phyloP scores from a whole-genome alignment of 2,797 vertebrate genomes.

The Danio kyathit region DNA sequence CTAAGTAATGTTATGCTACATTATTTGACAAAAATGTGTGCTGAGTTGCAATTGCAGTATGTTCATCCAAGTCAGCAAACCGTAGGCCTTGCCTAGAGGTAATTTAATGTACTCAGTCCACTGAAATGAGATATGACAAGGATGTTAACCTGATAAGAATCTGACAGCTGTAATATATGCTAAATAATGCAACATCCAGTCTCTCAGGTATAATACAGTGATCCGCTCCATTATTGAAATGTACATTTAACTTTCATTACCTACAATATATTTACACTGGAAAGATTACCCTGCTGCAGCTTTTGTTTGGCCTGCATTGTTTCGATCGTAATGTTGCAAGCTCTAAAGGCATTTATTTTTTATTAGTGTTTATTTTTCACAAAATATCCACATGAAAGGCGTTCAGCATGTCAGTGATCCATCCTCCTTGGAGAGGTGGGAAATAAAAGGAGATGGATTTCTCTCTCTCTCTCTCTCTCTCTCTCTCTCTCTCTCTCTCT shows the following conservation, averaged over 20 bases:
- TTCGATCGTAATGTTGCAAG: constrained; percentile 33
- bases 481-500: neutral
- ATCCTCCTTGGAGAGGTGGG: constrained; percentile 33
- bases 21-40: neutral
- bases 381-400: constrained; percentile 24
- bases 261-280: constrained; percentile 30
- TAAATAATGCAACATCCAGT: constrained; percentile 55
- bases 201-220: constrained; percentile 31
- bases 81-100: constrained; percentile 26
- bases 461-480: neutral
- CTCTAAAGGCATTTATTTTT: constrained; percentile 24
- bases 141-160: constrained; percentile 53
- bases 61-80: constrained; percentile 45
- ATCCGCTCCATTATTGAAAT: constrained; percentile 55
- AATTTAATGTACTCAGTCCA: constrained; percentile 41
- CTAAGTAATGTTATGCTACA: neutral
- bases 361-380: constrained; percentile 40
- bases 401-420: constrained; percentile 34
- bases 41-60: constrained; percentile 8
- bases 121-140: constrained; percentile 46
- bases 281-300: constrained; percentile 28
- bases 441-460: constrained; percentile 44
- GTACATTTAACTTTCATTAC: constrained; percentile 56
- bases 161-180: constrained; percentile 55
- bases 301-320: constrained; percentile 43